A percentile compares a stretch with the other conserved stretches of the same genome.
phyloP scores from a whole-genome alignment of 2,797 vertebrate species.

The Neopelma chrysocephalum region DNA sequence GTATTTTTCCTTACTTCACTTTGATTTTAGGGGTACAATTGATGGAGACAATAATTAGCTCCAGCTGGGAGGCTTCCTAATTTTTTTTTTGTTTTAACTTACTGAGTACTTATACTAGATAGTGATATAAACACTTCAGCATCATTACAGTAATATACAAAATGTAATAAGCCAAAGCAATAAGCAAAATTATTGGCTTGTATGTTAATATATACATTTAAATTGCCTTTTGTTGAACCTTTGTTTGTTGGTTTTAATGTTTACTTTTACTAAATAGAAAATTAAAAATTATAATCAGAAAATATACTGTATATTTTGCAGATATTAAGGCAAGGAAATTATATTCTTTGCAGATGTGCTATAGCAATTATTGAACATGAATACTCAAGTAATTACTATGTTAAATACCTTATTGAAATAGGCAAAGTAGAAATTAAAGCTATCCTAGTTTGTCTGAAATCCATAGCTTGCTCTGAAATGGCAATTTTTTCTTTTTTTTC shows the following conservation, averaged over 20 bases:
- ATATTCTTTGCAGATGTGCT: slow-evolving; percentile 56
- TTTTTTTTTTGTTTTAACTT: background rate
- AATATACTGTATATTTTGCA: background rate
- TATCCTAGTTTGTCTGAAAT: slow-evolving; percentile 3
- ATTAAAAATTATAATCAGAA: slow-evolving; percentile 8
- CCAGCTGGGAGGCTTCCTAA: background rate
- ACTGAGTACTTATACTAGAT: background rate
- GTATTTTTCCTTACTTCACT: background rate
- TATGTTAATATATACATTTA: background rate
- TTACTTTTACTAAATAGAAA: slow-evolving; percentile 25
- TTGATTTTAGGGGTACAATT: background rate
- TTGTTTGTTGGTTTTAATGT: background rate
- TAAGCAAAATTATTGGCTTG: slow-evolving; percentile 27
- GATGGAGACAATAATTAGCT: background rate
- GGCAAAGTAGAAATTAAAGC: slow-evolving; percentile 47
- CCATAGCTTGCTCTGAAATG: background rate
- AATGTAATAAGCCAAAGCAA: background rate
- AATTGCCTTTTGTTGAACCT: background rate
- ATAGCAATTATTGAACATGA: slow-evolving; percentile 63
- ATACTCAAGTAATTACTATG: slow-evolving; percentile 59
- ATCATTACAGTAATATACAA: background rate
- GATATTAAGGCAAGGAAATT: slow-evolving; percentile 40
- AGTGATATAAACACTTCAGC: background rate
- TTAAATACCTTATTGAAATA: slow-evolving; percentile 63
- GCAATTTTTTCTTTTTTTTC: background rate